phyloP scores from a whole-genome alignment of 2,888 invertebrate species.

The Agriopis leucophaearia region DNA sequence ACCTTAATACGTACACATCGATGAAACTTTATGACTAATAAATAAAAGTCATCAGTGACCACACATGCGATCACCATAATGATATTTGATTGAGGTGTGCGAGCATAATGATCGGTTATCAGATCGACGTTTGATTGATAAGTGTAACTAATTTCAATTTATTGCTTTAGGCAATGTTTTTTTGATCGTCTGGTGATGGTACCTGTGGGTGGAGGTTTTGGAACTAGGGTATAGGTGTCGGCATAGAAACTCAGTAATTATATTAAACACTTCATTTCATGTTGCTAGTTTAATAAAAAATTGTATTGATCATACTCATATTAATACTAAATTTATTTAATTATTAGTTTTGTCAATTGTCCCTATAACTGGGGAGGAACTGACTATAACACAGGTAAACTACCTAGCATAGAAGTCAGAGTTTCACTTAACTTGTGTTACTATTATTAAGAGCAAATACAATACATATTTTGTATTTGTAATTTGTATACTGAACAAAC shows the following conservation, averaged over 20 bases:
- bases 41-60: conserved; percentile 34
- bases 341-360: too few species aligned
- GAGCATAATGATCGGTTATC: conserved; percentile 49
- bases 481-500: too few species aligned
- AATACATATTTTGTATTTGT: too few species aligned
- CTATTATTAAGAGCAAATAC: too few species aligned
- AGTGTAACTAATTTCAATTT: conserved; percentile 55
- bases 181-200: conserved; percentile 44
- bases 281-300: conserved; percentile 7
- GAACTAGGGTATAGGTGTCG: conserved; percentile 35
- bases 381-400: too few species aligned
- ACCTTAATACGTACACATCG: neutral
- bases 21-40: conserved; percentile 40
- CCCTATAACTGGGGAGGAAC: too few species aligned
- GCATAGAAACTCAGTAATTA: conserved; percentile 42
- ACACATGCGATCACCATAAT: conserved; percentile 46
- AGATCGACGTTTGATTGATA: conserved; percentile 56
- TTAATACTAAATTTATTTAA: too few species aligned
- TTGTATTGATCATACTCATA: neutral
- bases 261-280: conserved; percentile 38
- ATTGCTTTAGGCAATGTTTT: conserved; percentile 48
- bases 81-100: conserved; percentile 55
- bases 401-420: too few species aligned
- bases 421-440: too few species aligned
- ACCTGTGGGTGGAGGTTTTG: conserved; percentile 32